A percentile compares a stretch with the other conserved stretches of the same genome.
Conservation (phyloP, 2,888 invertebrate genomes). For the Anarsia innoxiella region DNA sequence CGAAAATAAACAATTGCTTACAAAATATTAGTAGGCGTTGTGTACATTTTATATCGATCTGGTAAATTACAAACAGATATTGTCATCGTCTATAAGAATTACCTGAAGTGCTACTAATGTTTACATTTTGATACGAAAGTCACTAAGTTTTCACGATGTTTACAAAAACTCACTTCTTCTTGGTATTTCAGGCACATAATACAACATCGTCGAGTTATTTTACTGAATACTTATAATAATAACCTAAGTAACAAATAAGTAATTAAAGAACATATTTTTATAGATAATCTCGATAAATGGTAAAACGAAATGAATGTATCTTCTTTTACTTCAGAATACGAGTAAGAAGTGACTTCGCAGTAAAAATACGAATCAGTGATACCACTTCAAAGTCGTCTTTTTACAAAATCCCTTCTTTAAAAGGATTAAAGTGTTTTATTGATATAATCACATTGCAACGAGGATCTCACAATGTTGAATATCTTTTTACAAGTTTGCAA, state of each 20-base stretch:
- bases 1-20: neutral
- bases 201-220: too few species aligned
- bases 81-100: neutral
- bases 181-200: too few species aligned
- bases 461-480: neutral
- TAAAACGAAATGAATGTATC: too few species aligned
- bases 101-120: neutral
- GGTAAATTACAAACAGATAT: neutral
- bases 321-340: too few species aligned
- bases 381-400: conserved; percentile 9
- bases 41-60: neutral
- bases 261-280: too few species aligned
- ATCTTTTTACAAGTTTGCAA: conserved; percentile 1
- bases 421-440: conserved; percentile 28
- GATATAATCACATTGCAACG: conserved; percentile 22
- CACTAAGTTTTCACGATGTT: too few species aligned
- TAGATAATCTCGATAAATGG: too few species aligned
- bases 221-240: too few species aligned
- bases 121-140: too few species aligned
- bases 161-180: too few species aligned
- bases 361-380: neutral
- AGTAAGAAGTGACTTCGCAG: too few species aligned
- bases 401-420: conserved; percentile 27
- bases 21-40: neutral
- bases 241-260: too few species aligned